Evolutionary conservation across 23 tunicate genomes (phyloP).

Genomic region (Halocynthia aurantium): DNA sequence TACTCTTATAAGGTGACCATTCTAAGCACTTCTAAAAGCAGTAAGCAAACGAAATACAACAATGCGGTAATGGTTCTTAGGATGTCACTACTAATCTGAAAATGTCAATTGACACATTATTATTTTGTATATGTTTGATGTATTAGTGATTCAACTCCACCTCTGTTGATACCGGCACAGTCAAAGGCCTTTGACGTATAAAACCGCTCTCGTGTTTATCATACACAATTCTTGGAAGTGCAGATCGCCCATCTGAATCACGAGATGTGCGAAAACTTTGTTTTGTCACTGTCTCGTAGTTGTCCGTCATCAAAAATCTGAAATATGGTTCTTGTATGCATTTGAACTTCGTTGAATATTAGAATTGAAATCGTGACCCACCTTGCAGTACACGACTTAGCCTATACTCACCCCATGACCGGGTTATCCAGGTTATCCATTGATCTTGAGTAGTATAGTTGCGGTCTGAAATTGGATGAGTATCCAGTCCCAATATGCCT

Average conservation of each 20-base stretch:
- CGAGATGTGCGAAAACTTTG: constrained; percentile 56
- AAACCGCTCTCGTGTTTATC: constrained; percentile 70
- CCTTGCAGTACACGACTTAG: neutral
- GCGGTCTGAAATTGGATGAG: constrained; percentile 89
- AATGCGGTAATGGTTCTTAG: neutral
- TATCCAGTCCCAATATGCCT: constrained; percentile 77
- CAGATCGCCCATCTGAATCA: constrained; percentile 44
- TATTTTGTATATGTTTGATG: neutral
- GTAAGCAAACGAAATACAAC: too few species aligned
- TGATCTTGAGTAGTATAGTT: constrained; percentile 65
- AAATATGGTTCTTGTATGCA: neutral
- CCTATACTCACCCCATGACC: constrained; percentile 61
- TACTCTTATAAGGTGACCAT: too few species aligned
- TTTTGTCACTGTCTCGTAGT: constrained; percentile 78
- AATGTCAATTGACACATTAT: neutral
- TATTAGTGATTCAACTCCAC: constrained; percentile 8
- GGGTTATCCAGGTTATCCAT: constrained; percentile 81
- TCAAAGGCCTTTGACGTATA: constrained; percentile 61
- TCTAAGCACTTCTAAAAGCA: too few species aligned
- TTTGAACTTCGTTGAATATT: too few species aligned
- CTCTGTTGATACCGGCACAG: constrained; percentile 69
- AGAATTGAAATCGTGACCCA: too few species aligned
- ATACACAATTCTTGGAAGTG: constrained; percentile 35
- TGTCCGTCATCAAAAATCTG: constrained; percentile 67
- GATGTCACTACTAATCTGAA: neutral